Base-by-base conservation (phyloP, 2,888 invertebrate genomes). In the Ethmia dodecea region DNA sequence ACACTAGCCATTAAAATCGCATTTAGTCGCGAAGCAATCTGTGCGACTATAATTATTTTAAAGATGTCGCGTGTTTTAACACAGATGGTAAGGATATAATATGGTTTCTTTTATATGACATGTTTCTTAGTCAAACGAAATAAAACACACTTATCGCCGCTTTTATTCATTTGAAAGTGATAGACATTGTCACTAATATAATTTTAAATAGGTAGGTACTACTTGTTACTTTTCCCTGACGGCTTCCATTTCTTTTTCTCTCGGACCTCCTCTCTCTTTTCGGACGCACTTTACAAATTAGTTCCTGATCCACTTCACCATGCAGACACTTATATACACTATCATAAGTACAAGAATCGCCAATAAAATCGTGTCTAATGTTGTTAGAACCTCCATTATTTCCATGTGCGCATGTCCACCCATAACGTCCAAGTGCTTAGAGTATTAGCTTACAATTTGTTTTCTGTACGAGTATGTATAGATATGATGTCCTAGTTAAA, bases 381-480 rank as follows among this genome's bases (percentile, higher is more conserved):
- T 33, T 8, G 64, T 48, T 9, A 68, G 35, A 15, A 37, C 45
- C 9, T 67, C 67, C 47, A 66, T 63, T 3, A 68, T 50, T 53
- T 77, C 71, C 18, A 56, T 47, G 36, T 72, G 60, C 11, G 69
- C 66, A 43, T 75, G 72, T 13, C 68, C 51, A 14, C 38, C 33
- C 38, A 38, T 38, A 13, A n/a, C n/a, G n/a, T n/a, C n/a, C n/a
- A n/a, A n/a, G n/a, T n/a, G n/a, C n/a, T n/a, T n/a, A n/a, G n/a
- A n/a, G n/a, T n/a, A n/a, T n/a, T n/a, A n/a, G n/a, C n/a, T n/a
- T n/a, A n/a, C n/a, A n/a, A n/a, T n/a, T n/a, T n/a, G n/a, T n/a
- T n/a, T n/a, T n/a, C n/a, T n/a, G n/a, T n/a, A n/a, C n/a, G n/a
- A n/a, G n/a, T n/a, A n/a, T n/a, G n/a, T n/a, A n/a, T n/a, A n/a